Conservation (phyloP, 2,888 invertebrate species). For the Archips xylosteana region DNA sequence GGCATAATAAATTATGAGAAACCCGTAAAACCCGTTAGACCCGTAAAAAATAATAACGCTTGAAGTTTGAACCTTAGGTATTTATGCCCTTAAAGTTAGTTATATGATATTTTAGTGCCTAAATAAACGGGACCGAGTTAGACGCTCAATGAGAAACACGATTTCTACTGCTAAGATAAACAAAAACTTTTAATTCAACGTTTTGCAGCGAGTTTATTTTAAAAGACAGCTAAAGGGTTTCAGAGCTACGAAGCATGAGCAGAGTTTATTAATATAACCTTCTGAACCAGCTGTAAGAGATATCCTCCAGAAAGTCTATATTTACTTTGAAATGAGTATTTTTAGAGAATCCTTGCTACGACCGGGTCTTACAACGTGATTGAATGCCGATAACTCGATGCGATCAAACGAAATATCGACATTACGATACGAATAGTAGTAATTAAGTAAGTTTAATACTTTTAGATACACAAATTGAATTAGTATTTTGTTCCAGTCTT, state of each 20-base stretch:
- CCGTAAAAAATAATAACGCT: background rate
- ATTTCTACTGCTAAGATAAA: background rate
- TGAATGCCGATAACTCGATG: background rate
- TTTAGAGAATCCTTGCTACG: background rate
- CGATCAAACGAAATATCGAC: conserved; percentile 1
- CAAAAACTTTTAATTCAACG: background rate
- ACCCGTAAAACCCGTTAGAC: too few relatives aligned
- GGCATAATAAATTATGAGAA: too few relatives aligned
- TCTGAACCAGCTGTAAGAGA: conserved; percentile 1
- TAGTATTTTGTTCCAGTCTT: too few relatives aligned
- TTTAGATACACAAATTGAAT: too few relatives aligned
- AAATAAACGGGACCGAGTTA: background rate
- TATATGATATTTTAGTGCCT: background rate
- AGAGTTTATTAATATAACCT: conserved; percentile 6
- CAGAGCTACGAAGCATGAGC: background rate
- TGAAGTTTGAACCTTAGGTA: background rate
- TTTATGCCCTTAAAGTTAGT: background rate
- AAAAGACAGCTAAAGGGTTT: conserved; percentile 1
- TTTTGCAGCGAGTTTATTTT: background rate
- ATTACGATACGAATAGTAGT: too few relatives aligned
- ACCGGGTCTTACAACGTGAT: conserved; percentile 8
- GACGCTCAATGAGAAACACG: background rate
- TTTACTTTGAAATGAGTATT: conserved; percentile 10
- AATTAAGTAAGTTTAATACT: too few relatives aligned
- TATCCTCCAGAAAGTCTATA: background rate